Percentiles rank a stretch among this genome's conserved stretches.
Evolutionary conservation across 1,140 invertebrate genomes (phyloP).

Genomic region (Pachyrhynchus sulphureomaculatus): DNA sequence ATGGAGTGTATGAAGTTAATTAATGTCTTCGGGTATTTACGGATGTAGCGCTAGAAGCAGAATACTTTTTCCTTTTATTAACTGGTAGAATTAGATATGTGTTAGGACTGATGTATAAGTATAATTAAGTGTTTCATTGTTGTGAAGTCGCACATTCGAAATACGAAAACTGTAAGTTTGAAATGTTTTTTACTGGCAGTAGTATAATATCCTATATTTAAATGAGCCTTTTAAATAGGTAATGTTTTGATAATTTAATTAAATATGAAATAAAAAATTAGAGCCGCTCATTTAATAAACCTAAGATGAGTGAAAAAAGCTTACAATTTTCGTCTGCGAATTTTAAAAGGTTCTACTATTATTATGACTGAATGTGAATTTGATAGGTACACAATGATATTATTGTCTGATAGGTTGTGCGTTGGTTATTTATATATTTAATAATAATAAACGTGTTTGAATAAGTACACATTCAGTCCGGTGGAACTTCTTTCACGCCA

Average conservation of each 20-base stretch:
- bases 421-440: neutral
- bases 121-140: slow-evolving; percentile 48
- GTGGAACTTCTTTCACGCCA: slow-evolving; percentile 32
- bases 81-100: slow-evolving; percentile 39
- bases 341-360: slow-evolving; percentile 21
- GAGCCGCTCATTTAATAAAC: slow-evolving; percentile 35
- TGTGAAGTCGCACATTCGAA: slow-evolving; percentile 36
- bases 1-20: neutral
- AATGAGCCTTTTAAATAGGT: too few species aligned
- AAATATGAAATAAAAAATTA: too few species aligned
- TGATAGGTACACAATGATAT: neutral
- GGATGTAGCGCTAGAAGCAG: slow-evolving; percentile 13
- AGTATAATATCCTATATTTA: neutral
- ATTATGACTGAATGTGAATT: slow-evolving; percentile 36
- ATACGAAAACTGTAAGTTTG: slow-evolving; percentile 12
- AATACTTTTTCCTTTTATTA: slow-evolving; percentile 12
- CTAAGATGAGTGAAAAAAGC: slow-evolving; percentile 10
- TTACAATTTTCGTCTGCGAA: slow-evolving; percentile 16
- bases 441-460: too few species aligned
- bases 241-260: too few species aligned
- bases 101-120: slow-evolving; percentile 46
- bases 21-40: slow-evolving; percentile 1
- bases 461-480: slow-evolving; percentile 37
- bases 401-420: neutral
- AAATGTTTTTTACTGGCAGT: neutral